Base-by-base conservation (phyloP, 2,888 invertebrate species). In the Meteorus cinctellus region DNA sequence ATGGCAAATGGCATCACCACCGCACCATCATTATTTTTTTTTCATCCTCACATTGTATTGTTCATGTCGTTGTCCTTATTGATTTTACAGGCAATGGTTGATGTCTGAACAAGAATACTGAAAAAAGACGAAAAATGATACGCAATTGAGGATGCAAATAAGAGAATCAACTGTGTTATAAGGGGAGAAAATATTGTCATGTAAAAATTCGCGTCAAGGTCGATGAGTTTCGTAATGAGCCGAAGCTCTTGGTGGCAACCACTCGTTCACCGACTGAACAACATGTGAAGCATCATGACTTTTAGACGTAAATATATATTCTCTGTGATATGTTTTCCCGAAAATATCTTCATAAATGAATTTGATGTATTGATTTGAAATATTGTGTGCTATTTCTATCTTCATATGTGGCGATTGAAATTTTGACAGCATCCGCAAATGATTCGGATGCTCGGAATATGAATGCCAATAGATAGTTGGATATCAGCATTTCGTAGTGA, bases 1-100 rank as follows among this genome's bases (percentile, higher is more conserved):
- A 41, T 12, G 69, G 78, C 51, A 68, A 51, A 19, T 51, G n/a
- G 45, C 24, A 41, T 5, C 41, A 45, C 14, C 41, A 24, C 2
- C n/a, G 19, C 41, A 36, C 10, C 29, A 63, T 36, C n/a, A n/a
- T 31, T 34, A 3, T 63, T n/a, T 29, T 31, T 63, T 6, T 62
- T 31, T 2, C 14, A 12, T 63, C 16, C 10, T 19, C n/a, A 4
- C 1, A n/a, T 48, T 48, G 16, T n/a, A 1, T n/a, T 48, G 16
- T n/a, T n/a, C 16, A 14, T 48, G n/a, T 48, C n/a, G 5, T 48
- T 48, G 48, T 55, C 5, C 8, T 8, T 8, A 41, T 3, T 12
- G 41, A 41, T 8, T 10, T 12, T 12, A 4, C 41, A 10, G 12
- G 41, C 8, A 41, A 41, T 41, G 41, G 8, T 12, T 41, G 12